These are phyloP conservation scores for Halocynthia aurantium DNA, from an alignment of 23 tunicate genomes.

Conservation along the genomic window DNA sequence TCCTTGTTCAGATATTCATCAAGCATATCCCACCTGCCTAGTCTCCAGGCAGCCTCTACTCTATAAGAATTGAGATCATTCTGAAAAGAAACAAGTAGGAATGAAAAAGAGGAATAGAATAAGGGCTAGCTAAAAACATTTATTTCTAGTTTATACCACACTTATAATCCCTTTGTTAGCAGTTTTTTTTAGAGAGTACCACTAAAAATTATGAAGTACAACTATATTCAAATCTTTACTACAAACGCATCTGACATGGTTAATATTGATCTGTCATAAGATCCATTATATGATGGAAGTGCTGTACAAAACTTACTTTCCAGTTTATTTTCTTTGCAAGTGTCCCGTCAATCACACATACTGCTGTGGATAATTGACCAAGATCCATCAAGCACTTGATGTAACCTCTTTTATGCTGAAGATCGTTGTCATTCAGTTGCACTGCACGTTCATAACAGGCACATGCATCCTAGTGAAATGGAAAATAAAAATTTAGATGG, in stretches of 20 bases:
- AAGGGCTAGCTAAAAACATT: no score
- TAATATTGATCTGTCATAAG: no score
- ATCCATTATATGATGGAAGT: no score
- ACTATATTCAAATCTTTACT: no score
- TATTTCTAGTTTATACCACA: no score
- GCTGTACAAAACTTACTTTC: conserved; percentile 37
- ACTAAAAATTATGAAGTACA: no score
- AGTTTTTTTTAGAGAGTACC: no score
- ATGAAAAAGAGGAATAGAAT: neutral
- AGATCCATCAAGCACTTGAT: conserved; percentile 76
- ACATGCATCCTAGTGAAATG: conserved; percentile 51
- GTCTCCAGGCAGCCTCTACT: conserved; percentile 90
- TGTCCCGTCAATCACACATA: conserved; percentile 61
- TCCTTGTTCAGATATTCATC: conserved; percentile 30
- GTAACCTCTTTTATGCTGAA: conserved; percentile 44
- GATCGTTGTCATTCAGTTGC: conserved; percentile 26
- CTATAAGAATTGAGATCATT: conserved; percentile 40
- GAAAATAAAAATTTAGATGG: neutral
- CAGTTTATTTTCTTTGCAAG: conserved; percentile 33
- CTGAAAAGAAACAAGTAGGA: conserved; percentile 1
- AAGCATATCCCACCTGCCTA: conserved; percentile 77
- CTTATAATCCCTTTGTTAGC: no score
- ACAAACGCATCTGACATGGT: no score
- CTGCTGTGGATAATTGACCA: conserved; percentile 67
- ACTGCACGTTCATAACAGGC: conserved; percentile 74